Evolutionary conservation across 2,888 invertebrate genomes (phyloP), one percentile per base, ranked within the genome.

Genomic region (Dryobota labecula): DNA sequence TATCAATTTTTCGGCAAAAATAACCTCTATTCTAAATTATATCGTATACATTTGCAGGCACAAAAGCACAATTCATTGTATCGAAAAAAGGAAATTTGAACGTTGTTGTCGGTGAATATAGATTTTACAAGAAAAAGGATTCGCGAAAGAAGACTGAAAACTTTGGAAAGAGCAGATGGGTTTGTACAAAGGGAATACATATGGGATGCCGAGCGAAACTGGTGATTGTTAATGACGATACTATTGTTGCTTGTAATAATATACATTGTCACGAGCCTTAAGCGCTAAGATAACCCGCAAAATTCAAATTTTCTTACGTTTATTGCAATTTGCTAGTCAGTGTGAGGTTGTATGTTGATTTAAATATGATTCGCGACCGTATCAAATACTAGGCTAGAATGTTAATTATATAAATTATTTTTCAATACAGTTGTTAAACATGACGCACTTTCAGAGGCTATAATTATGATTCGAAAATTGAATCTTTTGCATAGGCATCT

Each of bases 71-170:
- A 18, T 80, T 65, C 13, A 53, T 72, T 38, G 9, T 58, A 13
- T 81, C 81, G 7, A 70, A 33, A 33, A 70, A 64, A 60, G 74
- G 81, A 18, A 78, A 81, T 15, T 8, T 54, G 8, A 64, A 78
- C 41, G 53, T 81, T 36, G 18, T 58, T 13, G 27, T 78, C 0
- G 56, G 68, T 47, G 58, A 67, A 36, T 65, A 78, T 51, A 72
- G 7, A 69, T 80, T 69, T 60, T 80, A 80, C n/a, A 73, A 69
- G 53, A 80, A 80, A 61, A 66, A 47, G 0, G 80, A 80, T 47
- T 53, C 65, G 0, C 51, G 76, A 45, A 53, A 62, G 65, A n/a
- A 18, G 15, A 9, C 15, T 20, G 2, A 11, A 43, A 24, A 63
- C 6, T 2, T 0, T 6, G 45, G 20, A 1, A 65, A 47, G 18